A percentile compares a stretch with the other conserved stretches of the same genome.
Conservation (phyloP, 2,888 invertebrate species). For the Archips xylosteana region DNA sequence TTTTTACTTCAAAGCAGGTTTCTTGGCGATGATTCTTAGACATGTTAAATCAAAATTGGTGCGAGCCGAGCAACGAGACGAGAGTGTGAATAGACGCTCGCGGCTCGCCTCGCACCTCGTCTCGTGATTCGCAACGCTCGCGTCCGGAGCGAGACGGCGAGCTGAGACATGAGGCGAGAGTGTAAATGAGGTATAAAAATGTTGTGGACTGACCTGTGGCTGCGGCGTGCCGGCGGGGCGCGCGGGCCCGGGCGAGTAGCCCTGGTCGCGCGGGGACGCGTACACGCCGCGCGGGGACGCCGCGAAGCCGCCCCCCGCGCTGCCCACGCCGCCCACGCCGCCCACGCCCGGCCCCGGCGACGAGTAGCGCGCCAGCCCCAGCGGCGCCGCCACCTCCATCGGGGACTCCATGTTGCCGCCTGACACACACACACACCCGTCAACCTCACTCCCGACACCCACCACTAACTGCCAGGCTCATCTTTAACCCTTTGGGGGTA, state of each 20-base stretch:
- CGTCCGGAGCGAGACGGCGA: too few relatives aligned
- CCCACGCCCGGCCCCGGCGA: slow-evolving; percentile 47
- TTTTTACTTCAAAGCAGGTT: too few relatives aligned
- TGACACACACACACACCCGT: slow-evolving; percentile 7
- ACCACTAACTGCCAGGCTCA: too few relatives aligned
- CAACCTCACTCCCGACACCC: not conserved
- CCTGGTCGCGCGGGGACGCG: slow-evolving; percentile 76
- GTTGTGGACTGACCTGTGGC: slow-evolving; percentile 56
- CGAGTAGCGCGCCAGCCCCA: slow-evolving; percentile 43
- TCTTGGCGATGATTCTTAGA: too few relatives aligned
- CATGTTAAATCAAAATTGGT: too few relatives aligned
- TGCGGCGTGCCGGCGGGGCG: slow-evolving; percentile 68
- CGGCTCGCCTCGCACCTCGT: too few relatives aligned
- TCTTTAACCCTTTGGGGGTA: too few relatives aligned
- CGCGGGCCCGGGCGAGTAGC: slow-evolving; percentile 69
- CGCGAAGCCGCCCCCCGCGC: slow-evolving; percentile 51
- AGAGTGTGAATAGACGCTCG: too few relatives aligned
- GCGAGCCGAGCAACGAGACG: too few relatives aligned
- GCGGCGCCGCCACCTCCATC: slow-evolving; percentile 44
- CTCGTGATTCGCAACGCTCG: too few relatives aligned
- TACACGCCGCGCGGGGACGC: slow-evolving; percentile 73
- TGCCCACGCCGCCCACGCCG: slow-evolving; percentile 41
- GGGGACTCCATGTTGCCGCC: slow-evolving; percentile 46
- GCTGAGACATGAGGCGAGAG: too few relatives aligned
- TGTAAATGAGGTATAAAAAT: too few relatives aligned